Conservation (phyloP, 2,113 vertebrate species). For the Corydoras maculifer region DNA sequence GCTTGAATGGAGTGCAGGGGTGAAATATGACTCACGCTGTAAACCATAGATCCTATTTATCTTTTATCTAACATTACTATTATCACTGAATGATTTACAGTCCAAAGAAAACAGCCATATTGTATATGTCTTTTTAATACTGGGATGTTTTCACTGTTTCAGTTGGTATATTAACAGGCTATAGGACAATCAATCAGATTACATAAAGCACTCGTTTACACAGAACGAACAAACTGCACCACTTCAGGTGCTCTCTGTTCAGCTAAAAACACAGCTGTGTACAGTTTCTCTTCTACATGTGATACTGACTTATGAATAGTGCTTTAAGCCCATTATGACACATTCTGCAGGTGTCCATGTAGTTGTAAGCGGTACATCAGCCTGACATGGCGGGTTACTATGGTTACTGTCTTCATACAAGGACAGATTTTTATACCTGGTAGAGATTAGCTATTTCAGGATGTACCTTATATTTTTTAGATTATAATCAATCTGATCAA, state of each 20-base stretch:
- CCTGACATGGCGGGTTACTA: constrained; percentile 23
- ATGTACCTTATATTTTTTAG: neutral
- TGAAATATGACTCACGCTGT: neutral
- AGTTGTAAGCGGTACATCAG: constrained; percentile 16
- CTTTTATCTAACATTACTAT: too few species aligned
- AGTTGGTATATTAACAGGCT: neutral
- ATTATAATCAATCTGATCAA: too few species aligned
- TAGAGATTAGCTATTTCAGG: neutral
- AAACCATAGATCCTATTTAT: too few species aligned
- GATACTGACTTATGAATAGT: constrained; percentile 12
- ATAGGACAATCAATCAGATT: neutral
- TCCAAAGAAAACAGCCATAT: too few species aligned
- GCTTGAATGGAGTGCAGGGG: neutral
- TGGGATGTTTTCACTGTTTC: too few species aligned
- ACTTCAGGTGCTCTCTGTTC: neutral
- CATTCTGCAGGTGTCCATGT: constrained; percentile 17
- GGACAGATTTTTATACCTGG: constrained; percentile 9
- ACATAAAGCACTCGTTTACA: constrained; percentile 2
- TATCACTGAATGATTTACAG: too few species aligned
- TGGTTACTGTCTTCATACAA: constrained; percentile 23
- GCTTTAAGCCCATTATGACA: constrained; percentile 28
- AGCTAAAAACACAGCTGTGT: neutral
- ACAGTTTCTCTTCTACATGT: neutral
- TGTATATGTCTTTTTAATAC: too few species aligned
- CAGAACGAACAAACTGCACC: neutral